These are phyloP conservation scores for Oreochromis niloticus DNA, from an alignment of 2,113 vertebrate species.

Conservation along the genomic window DNA sequence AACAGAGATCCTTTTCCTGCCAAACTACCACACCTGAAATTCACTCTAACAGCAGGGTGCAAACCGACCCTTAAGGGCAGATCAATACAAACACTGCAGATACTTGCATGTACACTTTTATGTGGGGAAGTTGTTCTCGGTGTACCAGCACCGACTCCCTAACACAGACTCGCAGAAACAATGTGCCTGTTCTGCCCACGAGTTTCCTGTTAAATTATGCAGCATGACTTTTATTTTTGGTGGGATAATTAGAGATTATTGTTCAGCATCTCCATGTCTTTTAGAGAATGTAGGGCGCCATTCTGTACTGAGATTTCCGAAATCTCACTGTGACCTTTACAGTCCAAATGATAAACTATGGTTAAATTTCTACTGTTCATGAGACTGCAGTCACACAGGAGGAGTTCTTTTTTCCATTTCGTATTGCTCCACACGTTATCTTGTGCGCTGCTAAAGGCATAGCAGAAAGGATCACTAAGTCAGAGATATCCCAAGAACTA, in stretches of 20 bases:
- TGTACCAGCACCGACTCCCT: background rate
- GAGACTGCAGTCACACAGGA: background rate
- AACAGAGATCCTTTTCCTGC: background rate
- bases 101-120: background rate
- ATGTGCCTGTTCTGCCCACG: background rate
- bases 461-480: background rate
- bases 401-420: background rate
- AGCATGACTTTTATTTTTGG: background rate
- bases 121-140: background rate
- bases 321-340: background rate
- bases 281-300: background rate
- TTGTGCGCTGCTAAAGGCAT: background rate
- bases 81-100: conserved; percentile 4
- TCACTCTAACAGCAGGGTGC: background rate
- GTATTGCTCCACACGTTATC: background rate
- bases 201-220: background rate
- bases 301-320: background rate
- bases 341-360: background rate
- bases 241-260: background rate
- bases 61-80: background rate
- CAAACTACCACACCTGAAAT: conserved; percentile 3
- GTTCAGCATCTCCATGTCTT: background rate
- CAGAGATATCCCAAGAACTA: background rate
- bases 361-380: background rate
- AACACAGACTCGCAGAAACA: background rate